Conservation (phyloP, 2,888 invertebrate species). For the Cyaniris semiargus region DNA sequence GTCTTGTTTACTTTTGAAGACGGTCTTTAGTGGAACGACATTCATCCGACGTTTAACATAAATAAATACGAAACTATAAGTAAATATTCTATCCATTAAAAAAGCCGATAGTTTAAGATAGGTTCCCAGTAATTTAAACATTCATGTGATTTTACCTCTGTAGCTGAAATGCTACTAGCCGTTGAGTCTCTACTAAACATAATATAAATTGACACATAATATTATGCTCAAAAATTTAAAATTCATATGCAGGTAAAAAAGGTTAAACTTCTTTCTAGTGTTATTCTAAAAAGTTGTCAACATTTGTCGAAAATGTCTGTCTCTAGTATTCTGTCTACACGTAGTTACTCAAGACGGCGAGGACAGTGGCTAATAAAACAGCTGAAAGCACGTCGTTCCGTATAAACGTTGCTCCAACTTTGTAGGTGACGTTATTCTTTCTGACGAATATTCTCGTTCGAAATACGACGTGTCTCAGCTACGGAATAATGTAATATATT, state of each 20-base stretch:
- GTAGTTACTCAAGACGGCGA: background rate
- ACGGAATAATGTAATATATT: slow-evolving; percentile 6
- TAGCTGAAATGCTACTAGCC: too few species aligned
- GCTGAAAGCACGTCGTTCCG: background rate
- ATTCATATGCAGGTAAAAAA: too few species aligned
- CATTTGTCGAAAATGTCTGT: background rate
- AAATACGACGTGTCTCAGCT: slow-evolving; percentile 17
- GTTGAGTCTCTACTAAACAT: too few species aligned
- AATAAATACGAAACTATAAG: background rate
- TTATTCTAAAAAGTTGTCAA: background rate
- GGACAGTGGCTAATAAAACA: background rate
- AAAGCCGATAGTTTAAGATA: too few species aligned
- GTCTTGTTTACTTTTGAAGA: background rate
- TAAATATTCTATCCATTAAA: background rate
- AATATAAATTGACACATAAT: too few species aligned
- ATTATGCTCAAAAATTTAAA: too few species aligned
- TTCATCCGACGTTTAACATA: background rate
- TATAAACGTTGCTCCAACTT: slow-evolving; percentile 21
- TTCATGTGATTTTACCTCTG: too few species aligned
- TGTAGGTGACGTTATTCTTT: slow-evolving; percentile 17
- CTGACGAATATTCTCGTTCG: background rate
- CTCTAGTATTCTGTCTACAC: background rate
- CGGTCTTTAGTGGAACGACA: background rate
- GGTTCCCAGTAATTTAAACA: too few species aligned
- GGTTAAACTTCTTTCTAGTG: background rate